Base-by-base conservation (phyloP, 1,140 invertebrate genomes). In the Wiebesia pumilae region DNA sequence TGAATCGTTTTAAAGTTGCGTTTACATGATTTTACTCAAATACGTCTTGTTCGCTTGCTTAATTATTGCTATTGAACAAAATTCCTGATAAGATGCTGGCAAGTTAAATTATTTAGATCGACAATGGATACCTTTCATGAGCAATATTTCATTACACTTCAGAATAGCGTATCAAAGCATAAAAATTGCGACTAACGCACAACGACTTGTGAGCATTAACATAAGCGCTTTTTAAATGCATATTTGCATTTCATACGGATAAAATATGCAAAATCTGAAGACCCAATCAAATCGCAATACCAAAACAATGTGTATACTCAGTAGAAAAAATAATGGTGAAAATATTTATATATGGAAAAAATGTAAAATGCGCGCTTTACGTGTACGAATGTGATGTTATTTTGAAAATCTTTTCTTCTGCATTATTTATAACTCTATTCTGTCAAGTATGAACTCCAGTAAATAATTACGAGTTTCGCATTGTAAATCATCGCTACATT, bases 361-460 rank as follows among this genome's bases (percentile, higher is more conserved):
- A 35, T 54, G 30, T 54, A 79, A 79, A 51, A 35, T 35, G n/a
- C 30, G 16, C 47, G 10, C 33, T 54, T 79, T 33, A 54, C 43
- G 35, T 73, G 73, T 30, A 47, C 43, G 43, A 71, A 83, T 73
- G 30, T 27, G 51, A 71, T 67, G 30, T 16, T 27, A 71, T 83
- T 73, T 58, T 24, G 38, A 73, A 71, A 24, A 19, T 24, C 2
- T 83, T 83, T 83, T 19, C 67, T 58, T 83, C 67, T 67, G n/a
- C 81, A 47, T 73, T 83, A 83, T 83, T 83, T 83, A 83, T 83
- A 83, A 83, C 81, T 83, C 47, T 75, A 82, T 83, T 75, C 69
- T 75, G 69, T 83, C 81, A 83, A 51, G 81, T 69, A 47, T 58
- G 71, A 51, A 83, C 47, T 58, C 21, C 30, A 33, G 54, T 83